Evolutionary conservation across 2,113 vertebrate genomes (phyloP).

Genomic region (Oreamnos americanus): DNA sequence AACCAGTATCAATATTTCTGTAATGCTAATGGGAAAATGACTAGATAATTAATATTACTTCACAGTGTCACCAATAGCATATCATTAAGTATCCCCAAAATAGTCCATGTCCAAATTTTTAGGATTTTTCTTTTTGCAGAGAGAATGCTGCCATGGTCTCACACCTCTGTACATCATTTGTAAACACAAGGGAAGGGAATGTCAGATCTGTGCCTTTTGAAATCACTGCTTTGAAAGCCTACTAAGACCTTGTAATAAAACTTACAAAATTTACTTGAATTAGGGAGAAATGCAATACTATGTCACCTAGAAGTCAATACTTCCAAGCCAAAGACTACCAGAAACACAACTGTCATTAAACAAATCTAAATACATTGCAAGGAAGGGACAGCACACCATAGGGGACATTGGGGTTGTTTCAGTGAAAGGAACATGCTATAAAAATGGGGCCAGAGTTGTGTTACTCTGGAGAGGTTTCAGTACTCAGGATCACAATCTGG

Average conservation of each 20-base stretch:
- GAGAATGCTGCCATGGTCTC: neutral
- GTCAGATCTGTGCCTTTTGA: neutral
- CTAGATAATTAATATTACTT: neutral
- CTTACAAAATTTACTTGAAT: neutral
- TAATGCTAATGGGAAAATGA: neutral
- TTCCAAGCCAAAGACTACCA: neutral
- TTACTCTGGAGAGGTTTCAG: neutral
- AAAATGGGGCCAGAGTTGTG: neutral
- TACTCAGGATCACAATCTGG: neutral
- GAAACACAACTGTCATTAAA: neutral
- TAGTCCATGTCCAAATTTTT: neutral
- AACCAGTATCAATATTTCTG: neutral
- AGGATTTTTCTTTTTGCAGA: neutral
- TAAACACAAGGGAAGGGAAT: neutral
- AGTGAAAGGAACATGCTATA: neutral
- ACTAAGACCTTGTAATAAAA: neutral
- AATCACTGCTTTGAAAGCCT: neutral
- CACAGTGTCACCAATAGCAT: neutral
- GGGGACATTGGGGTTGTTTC: neutral
- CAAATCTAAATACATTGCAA: neutral
- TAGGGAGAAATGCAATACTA: neutral
- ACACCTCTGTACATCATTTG: neutral
- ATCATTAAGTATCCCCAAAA: neutral
- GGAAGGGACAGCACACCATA: neutral
- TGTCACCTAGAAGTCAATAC: neutral